Conservation (phyloP, 2,797 vertebrate species). For the Pangasius sanitwongsei region DNA sequence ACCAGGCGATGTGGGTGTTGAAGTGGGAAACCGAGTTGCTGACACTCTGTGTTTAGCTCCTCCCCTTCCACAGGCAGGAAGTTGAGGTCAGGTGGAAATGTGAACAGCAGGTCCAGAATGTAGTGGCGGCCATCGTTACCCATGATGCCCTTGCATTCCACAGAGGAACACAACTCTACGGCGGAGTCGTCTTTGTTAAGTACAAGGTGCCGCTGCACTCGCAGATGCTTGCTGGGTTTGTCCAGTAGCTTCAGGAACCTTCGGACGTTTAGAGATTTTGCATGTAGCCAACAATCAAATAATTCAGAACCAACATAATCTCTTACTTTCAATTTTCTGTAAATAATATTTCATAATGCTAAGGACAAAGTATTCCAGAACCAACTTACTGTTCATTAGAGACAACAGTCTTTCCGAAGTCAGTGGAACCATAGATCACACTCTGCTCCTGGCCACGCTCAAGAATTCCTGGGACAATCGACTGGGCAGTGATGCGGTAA, state of each 20-base stretch:
- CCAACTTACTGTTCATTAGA: constrained; percentile 50
- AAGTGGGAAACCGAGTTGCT: constrained; percentile 83
- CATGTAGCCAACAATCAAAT: neutral
- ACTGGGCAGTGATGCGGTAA: constrained; percentile 90
- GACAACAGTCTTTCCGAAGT: constrained; percentile 89
- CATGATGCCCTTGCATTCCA: constrained; percentile 94
- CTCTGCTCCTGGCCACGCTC: constrained; percentile 92
- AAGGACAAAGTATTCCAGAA: neutral
- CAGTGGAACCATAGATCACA: constrained; percentile 91
- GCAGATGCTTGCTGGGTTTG: constrained; percentile 85
- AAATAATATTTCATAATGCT: neutral
- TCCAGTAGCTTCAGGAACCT: constrained; percentile 91
- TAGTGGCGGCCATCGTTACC: constrained; percentile 92
- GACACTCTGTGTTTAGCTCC: constrained; percentile 81
- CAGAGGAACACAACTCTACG: constrained; percentile 88
- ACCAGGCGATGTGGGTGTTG: constrained; percentile 86
- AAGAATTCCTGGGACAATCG: constrained; percentile 91
- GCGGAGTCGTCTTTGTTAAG: constrained; percentile 84
- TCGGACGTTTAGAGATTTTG: constrained; percentile 50
- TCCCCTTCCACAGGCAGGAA: constrained; percentile 83
- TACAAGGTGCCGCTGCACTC: constrained; percentile 86
- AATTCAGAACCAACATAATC: neutral
- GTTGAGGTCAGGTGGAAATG: constrained; percentile 92
- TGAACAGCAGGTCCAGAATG: constrained; percentile 89
- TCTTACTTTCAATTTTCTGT: neutral